Base-by-base conservation (phyloP, 92 coral and sea anemone species). In the Palythoa grandis region DNA sequence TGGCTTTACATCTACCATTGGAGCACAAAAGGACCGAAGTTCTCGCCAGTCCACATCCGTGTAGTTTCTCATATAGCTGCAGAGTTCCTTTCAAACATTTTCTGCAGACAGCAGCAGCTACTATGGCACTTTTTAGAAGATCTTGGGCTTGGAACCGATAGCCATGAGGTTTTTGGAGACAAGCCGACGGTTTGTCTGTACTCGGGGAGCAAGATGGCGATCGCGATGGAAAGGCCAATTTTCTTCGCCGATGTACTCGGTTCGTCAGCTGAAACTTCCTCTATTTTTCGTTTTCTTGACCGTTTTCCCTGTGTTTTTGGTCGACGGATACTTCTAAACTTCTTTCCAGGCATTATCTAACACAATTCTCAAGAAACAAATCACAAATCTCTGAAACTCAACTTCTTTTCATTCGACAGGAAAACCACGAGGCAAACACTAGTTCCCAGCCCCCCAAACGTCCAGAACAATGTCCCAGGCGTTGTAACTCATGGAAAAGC, bases 21-120 rank as follows among this genome's bases (percentile, higher is more conserved):
- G 91, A 79, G 48, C 88, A 89, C 52, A 74, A 50, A 39, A 84
- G 82, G 9, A 89, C 86, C 11, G 35, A 84, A 5, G 88, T 83
- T 10, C 91, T 76, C 25, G 91, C 88, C 76, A 88, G 11, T 47
- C 91, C 88, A 76, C 91, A 88, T 50, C 88, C 88, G 13, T 23
- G 9, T 13, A 71, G 84, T 15, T 82, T 58, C 24, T 88, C 91
- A n/a, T 25, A 83, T 10, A 83, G 76, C 63, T 63, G 79, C 52
- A 83, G 29, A 83, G 69, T 83, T 47, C 88, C 90, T 57, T 57
- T 57, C 10, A 57, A 15, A 57, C 65, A 57, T 57, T 57, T 57
- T 57, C 65, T 57, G 65, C 65, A 57, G 17, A 57, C 65, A 57
- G 65, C 3, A 0, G 66, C 19, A 60, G 23, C 17, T 16, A n/a